These are phyloP conservation scores for Coregonus clupeaformis DNA, from an alignment of 2,113 vertebrate species.

Conservation along the genomic window DNA sequence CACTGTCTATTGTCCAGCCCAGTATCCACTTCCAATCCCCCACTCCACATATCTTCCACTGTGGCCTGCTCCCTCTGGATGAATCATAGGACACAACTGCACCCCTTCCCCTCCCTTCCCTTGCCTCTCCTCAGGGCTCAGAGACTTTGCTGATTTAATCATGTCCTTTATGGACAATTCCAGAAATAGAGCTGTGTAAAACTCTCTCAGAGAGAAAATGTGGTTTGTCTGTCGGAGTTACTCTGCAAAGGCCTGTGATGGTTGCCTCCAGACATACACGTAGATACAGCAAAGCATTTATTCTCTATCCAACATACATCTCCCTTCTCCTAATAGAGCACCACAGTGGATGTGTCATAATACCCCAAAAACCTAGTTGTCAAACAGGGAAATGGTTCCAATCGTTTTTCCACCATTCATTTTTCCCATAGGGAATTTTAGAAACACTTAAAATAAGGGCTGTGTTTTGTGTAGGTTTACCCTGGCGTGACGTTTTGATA, in stretches of 20 bases:
- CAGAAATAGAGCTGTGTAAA: constrained; percentile 40
- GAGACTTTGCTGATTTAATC: constrained; percentile 52
- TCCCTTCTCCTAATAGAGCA: too few species aligned
- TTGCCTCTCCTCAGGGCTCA: background rate
- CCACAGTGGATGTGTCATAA: too few species aligned
- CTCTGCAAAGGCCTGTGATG: background rate
- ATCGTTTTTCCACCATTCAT: too few species aligned
- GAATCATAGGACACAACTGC: constrained; percentile 22
- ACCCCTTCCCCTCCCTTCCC: background rate
- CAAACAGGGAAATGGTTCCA: too few species aligned
- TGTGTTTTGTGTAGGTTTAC: too few species aligned
- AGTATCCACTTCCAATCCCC: background rate
- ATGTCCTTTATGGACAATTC: constrained; percentile 54
- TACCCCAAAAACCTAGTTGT: too few species aligned
- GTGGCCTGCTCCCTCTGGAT: background rate
- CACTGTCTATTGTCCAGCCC: constrained; percentile 21
- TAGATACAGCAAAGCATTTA: background rate
- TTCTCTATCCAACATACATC: too few species aligned
- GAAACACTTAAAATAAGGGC: too few species aligned
- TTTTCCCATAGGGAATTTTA: too few species aligned
- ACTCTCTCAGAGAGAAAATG: background rate
- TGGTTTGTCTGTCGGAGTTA: background rate
- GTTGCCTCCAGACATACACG: background rate
- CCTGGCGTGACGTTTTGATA: too few species aligned
- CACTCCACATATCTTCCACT: background rate